Base-by-base conservation (phyloP, 2,113 vertebrate genomes). In the Sterna hirundo region DNA sequence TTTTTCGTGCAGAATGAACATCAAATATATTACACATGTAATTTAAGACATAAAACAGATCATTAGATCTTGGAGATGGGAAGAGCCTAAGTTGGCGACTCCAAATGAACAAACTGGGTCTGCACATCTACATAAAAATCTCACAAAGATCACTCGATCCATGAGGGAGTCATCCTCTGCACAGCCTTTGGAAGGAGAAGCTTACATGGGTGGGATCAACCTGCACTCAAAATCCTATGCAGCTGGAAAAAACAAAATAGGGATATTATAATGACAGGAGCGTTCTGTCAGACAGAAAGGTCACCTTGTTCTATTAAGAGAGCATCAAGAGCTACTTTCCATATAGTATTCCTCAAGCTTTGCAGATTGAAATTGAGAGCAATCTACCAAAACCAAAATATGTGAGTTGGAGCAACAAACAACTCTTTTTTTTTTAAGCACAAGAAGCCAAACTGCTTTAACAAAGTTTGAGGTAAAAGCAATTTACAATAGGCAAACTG, bases 81-180 rank as follows among this genome's bases (percentile, higher is more conserved):
- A 82, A 55, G 13, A 66, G 46, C 46, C 82, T 47, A 62, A 5
- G 16, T 0, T 74, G 78, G 20, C 12, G 58, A 29, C n/a, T 84
- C 36, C 65, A 58, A 5, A 44, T 3, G 57, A 60, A 29, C 32
- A 71, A 5, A 26, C 12, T 34, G 34, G 25, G 36, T 29, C 38
- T 47, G 54, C 21, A 42, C 18, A 36, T 15, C 58, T 14, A 42
- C 52, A 15, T 2, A 19, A n/a, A 75, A 32, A 54, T 4, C 65
- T 70, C 65, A 23, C 6, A 47, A 52, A 32, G 30, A 54, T 12
- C 30, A 47, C 3, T 1, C 38, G 34, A 29, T 52, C 51, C 61
- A 6, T 0, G 0, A 1, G 52, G 72, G 21, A 84, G 14, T 4
- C 30, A 22, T 5, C 38, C 42, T 58, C 62, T 9, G 36, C 25